Evolutionary conservation across 2,113 vertebrate genomes (phyloP), one percentile per base, ranked within the genome.

Genomic region (Pycnonotus jocosus): DNA sequence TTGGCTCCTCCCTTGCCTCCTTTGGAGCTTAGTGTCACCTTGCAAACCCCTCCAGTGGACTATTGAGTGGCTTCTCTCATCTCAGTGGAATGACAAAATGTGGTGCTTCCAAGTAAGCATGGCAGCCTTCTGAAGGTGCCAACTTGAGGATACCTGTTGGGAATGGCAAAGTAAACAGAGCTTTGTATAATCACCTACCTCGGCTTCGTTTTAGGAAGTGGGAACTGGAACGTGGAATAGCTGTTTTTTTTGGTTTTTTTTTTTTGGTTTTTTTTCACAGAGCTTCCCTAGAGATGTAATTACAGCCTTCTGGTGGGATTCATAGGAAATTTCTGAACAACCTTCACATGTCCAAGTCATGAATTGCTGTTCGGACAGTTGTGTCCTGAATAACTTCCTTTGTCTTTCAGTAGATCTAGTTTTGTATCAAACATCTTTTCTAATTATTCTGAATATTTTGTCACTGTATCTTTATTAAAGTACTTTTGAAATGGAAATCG

Each of bases 211-310:
- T 81, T 84, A 58, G 83, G 68, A 95, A 89, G 14, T 30, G 24
- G 35, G 51, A 86, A 81, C 27, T 70, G 30, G 56, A 66, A 58
- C 3, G 10, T 78, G 33, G 3, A 5, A 51, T 70, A 81, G 12
- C 50, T 62, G 78, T 91, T 79, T 93, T 83, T 62, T 78, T 91
- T 82, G n/a, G n/a, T n/a, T n/a, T n/a, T n/a, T n/a, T n/a, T n/a
- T n/a, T n/a, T n/a, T n/a, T n/a, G n/a, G n/a, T n/a, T n/a, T 66
- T 81, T 89, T 82, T 93, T 81, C 64, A n/a, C 30, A 66, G 38
- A 74, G 38, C 37, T 73, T 89, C 84, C 54, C 51, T 62, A 38
- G 73, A 74, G 68, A 71, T 70, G 77, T 84, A 81, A 81, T 89
- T 95, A 45, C 56, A 70, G 56, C 33, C 35, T 95, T 88, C 58